Evolutionary conservation across 2,797 vertebrate genomes (phyloP).

Genomic region (Xyrichtys novacula): DNA sequence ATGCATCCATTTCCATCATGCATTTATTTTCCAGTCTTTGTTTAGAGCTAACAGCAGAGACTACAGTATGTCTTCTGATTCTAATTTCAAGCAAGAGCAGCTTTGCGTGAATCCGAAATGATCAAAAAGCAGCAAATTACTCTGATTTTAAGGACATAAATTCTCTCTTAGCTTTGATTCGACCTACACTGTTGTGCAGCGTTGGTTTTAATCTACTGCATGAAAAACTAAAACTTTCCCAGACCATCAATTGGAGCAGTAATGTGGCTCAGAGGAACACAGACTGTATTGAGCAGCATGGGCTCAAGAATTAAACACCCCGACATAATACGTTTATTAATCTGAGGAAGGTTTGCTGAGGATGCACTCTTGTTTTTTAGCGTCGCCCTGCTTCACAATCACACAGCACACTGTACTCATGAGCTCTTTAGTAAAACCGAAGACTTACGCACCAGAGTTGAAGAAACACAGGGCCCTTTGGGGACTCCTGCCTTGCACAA

Average conservation of each 20-base stretch:
- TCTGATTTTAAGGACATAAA: neutral
- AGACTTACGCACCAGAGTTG: slow-evolving; percentile 20
- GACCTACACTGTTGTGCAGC: neutral
- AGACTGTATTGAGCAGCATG: slow-evolving; percentile 15
- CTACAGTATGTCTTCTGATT: neutral
- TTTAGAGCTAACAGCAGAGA: neutral
- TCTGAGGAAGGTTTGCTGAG: slow-evolving; percentile 40
- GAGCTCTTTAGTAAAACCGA: slow-evolving; percentile 43
- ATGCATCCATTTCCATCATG: neutral
- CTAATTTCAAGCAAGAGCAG: neutral
- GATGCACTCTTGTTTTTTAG: slow-evolving; percentile 27
- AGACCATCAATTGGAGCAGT: slow-evolving; percentile 20
- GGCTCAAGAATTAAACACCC: slow-evolving; percentile 45
- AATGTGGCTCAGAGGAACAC: slow-evolving; percentile 22
- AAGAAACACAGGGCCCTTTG: slow-evolving; percentile 11
- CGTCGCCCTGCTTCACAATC: slow-evolving; percentile 6
- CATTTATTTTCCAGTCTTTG: neutral
- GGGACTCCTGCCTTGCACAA: slow-evolving; percentile 34
- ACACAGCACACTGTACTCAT: slow-evolving; percentile 11
- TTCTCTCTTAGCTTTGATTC: slow-evolving; percentile 16
- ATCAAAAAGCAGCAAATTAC: slow-evolving; percentile 6
- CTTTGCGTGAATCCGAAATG: neutral
- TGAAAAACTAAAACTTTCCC: slow-evolving; percentile 40
- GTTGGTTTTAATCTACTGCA: slow-evolving; percentile 26
- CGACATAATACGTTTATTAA: slow-evolving; percentile 42